These are phyloP conservation scores for Chamaea fasciata DNA, from an alignment of 2,113 vertebrate species.

Conservation along the genomic window DNA sequence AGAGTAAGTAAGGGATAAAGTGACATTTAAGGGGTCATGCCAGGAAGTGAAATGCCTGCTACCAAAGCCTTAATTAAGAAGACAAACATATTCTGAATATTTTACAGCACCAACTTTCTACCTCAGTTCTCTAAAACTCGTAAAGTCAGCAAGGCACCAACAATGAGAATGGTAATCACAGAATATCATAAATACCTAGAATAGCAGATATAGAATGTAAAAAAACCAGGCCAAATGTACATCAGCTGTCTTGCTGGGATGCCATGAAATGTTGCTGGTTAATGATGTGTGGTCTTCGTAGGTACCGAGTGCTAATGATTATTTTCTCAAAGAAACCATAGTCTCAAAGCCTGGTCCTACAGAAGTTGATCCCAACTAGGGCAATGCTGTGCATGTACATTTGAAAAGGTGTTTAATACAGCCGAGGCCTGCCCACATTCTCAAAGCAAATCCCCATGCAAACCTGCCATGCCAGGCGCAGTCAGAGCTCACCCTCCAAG, in stretches of 20 bases:
- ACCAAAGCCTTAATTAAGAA: not conserved
- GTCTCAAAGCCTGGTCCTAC: not conserved
- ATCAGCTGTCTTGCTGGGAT: not conserved
- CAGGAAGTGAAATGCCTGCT: not conserved
- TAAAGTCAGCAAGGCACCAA: no score
- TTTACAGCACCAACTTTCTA: not conserved
- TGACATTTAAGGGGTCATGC: not conserved
- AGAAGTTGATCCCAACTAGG: not conserved
- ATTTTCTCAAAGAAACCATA: not conserved
- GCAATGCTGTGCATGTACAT: not conserved
- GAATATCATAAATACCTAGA: not conserved
- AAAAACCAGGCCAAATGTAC: not conserved
- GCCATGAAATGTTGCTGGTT: not conserved
- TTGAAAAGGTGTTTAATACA: not conserved
- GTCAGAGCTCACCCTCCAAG: not conserved
- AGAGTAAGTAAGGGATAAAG: not conserved
- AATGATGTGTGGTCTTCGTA: fast-evolving
- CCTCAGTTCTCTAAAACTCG: fast-evolving
- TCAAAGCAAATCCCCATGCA: not conserved
- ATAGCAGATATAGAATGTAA: not conserved
- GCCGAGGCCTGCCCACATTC: fast-evolving
- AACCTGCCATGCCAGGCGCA: not conserved
- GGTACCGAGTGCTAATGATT: fast-evolving
- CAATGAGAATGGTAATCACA: not conserved
- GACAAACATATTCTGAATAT: not conserved